These are phyloP conservation scores for Apostichopus japonicus DNA, from an alignment of 35 echinoderm and acorn worm genomes.

Conservation along the genomic window DNA sequence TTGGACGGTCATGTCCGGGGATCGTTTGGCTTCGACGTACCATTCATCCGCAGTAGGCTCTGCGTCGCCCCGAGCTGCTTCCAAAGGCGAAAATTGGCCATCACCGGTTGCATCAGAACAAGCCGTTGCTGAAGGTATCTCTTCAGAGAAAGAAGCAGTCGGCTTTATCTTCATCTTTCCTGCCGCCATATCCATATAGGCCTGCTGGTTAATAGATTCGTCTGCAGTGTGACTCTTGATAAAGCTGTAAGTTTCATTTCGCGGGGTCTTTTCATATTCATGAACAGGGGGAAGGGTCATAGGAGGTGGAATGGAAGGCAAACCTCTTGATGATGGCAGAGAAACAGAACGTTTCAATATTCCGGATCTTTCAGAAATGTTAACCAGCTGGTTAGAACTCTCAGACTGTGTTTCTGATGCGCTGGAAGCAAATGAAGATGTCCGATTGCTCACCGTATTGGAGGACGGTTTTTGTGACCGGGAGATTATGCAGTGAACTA, in stretches of 20 bases:
- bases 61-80: background rate
- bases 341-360: slow-evolving; percentile 10
- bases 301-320: background rate
- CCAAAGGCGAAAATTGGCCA: background rate
- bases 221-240: slow-evolving; percentile 22
- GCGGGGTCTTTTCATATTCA: slow-evolving; percentile 1
- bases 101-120: background rate
- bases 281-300: background rate
- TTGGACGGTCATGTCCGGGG: background rate
- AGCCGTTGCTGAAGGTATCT: background rate
- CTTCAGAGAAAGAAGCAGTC: background rate
- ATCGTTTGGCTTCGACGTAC: slow-evolving; percentile 25
- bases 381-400: background rate
- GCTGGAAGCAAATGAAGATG: background rate
- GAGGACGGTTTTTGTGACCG: background rate
- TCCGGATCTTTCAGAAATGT: background rate
- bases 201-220: slow-evolving; percentile 1
- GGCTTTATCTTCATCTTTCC: background rate
- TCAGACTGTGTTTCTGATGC: slow-evolving; percentile 10
- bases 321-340: background rate
- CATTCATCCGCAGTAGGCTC: background rate
- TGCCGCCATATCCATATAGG: slow-evolving; percentile 51
- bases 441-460: background rate
- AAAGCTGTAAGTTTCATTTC: slow-evolving; percentile 30
- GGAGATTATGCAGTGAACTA: background rate